Conservation (phyloP, 2,113 vertebrate species). For the Girardinichthys multiradiatus region DNA sequence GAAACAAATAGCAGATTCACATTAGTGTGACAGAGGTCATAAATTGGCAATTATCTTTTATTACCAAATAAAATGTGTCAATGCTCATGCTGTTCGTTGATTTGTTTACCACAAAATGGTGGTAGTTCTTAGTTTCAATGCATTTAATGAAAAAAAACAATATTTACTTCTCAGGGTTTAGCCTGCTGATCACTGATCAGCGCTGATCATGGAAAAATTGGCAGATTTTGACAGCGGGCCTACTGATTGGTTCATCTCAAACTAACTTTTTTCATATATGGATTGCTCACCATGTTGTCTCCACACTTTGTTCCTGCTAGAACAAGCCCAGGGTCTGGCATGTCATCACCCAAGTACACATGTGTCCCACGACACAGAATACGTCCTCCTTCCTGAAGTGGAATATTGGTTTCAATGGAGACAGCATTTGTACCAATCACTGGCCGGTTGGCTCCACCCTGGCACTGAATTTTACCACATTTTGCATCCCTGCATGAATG, state of each 20-base stretch:
- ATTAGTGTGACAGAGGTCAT: background rate
- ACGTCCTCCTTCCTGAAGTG: constrained; percentile 91
- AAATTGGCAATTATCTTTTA: too few relatives aligned
- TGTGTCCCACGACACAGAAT: constrained; percentile 97
- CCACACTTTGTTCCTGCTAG: constrained; percentile 95
- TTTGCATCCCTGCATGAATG: constrained; percentile 88
- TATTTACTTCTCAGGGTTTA: too few relatives aligned
- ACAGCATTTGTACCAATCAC: constrained; percentile 98
- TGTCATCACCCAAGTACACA: constrained; percentile 96
- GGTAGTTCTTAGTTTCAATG: too few relatives aligned
- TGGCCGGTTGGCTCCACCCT: constrained; percentile 94
- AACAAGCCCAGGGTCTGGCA: constrained; percentile 97
- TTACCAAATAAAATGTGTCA: too few relatives aligned
- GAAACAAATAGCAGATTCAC: too few relatives aligned
- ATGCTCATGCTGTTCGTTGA: too few relatives aligned
- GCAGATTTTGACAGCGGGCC: too few relatives aligned
- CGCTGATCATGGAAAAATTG: too few relatives aligned
- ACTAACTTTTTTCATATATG: background rate
- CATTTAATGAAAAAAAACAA: too few relatives aligned
- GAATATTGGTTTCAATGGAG: constrained; percentile 99
- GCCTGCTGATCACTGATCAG: too few relatives aligned
- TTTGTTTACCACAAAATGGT: too few relatives aligned
- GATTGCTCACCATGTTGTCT: constrained; percentile 87
- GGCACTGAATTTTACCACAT: constrained; percentile 98
- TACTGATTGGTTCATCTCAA: background rate